phyloP scores from a whole-genome alignment of 2,888 invertebrate genomes.

The Globia sparganii region DNA sequence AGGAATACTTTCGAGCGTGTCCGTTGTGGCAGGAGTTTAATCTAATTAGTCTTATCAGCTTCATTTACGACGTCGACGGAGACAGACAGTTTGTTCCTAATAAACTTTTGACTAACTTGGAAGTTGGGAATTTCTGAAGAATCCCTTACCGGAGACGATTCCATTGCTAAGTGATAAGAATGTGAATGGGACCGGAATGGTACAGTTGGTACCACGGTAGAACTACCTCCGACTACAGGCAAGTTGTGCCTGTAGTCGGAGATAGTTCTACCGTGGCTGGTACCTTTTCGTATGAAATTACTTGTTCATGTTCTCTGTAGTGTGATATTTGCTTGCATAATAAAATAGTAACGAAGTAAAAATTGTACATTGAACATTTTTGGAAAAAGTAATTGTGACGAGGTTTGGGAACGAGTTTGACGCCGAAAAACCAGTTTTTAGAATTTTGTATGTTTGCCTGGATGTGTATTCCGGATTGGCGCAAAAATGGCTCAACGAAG shows the following conservation, averaged over 20 bases:
- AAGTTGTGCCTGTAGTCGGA: neutral
- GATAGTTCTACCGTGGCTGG: neutral
- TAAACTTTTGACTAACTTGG: constrained; percentile 56
- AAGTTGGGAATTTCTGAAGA: constrained; percentile 54
- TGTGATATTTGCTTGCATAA: neutral
- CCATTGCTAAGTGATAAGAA: constrained; percentile 51
- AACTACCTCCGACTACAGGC: too few relatives aligned
- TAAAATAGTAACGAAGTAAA: neutral
- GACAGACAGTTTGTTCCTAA: constrained; percentile 53
- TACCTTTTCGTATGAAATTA: neutral
- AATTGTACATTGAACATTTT: neutral
- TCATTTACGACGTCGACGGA: constrained; percentile 47
- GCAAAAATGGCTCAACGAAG: neutral
- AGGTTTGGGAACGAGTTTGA: neutral
- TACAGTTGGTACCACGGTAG: too few relatives aligned
- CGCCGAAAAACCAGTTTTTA: neutral
- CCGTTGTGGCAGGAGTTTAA: constrained; percentile 36
- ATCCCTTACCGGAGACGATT: constrained; percentile 31
- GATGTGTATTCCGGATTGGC: neutral
- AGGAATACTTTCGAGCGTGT: constrained; percentile 33
- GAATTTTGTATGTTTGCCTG: neutral
- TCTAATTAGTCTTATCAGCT: constrained; percentile 59
- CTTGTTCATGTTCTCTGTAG: neutral
- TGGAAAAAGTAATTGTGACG: neutral
- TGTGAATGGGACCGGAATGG: constrained; percentile 23